Evolutionary conservation across 2,888 invertebrate species (phyloP).

Genomic region (Metopia argyrocephala): DNA sequence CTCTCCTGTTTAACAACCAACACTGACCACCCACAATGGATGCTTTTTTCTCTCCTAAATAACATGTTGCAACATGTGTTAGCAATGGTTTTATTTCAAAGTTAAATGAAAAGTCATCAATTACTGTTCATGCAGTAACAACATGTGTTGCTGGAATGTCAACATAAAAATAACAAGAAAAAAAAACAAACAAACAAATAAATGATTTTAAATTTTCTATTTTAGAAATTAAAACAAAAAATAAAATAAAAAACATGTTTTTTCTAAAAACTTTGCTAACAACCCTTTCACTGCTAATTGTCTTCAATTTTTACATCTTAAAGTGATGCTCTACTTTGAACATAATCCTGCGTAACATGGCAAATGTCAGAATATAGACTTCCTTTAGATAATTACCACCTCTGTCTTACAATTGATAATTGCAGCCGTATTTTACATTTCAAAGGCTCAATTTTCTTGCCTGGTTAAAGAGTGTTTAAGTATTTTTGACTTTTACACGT

Average conservation of each 20-base stretch:
- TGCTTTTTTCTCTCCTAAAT: background rate
- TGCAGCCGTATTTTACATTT: constrained; percentile 41
- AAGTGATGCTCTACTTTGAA: constrained; percentile 14
- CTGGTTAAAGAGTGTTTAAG: constrained; percentile 30
- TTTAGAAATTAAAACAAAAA: background rate
- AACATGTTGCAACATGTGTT: constrained; percentile 50
- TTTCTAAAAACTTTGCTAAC: background rate
- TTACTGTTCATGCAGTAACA: constrained; percentile 29
- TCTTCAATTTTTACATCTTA: constrained; percentile 13
- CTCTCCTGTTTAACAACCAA: too few species aligned
- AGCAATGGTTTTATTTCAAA: constrained; percentile 25
- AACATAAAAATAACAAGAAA: background rate
- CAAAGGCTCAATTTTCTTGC: constrained; percentile 49
- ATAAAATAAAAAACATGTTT: background rate
- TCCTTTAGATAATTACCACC: constrained; percentile 16
- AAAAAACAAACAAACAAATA: constrained; percentile 19
- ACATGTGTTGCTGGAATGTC: constrained; percentile 57
- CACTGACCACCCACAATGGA: too few species aligned
- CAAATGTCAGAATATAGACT: background rate
- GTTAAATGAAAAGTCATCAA: constrained; percentile 51
- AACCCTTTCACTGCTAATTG: background rate
- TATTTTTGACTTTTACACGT: constrained; percentile 1
- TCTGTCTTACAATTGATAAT: constrained; percentile 22
- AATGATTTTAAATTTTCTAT: background rate
- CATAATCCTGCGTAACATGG: background rate